Percentiles rank a stretch among this genome's conserved stretches.
Conservation (phyloP, 2,113 vertebrate genomes). For the Buteo buteo region DNA sequence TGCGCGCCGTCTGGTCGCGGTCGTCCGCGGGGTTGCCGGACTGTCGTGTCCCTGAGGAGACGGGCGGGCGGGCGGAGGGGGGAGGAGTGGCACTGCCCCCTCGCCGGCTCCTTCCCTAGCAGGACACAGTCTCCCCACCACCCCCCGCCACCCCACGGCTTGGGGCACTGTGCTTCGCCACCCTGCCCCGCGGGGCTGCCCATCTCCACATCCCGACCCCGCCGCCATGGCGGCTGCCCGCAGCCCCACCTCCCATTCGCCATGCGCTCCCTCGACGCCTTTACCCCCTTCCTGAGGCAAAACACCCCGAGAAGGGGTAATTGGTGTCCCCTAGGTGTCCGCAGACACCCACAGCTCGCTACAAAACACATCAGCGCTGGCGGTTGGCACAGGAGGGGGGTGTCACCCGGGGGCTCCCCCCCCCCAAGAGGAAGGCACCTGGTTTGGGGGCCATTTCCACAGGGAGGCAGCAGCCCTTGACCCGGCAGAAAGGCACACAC, state of each 20-base stretch:
- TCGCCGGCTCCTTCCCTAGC: too few relatives aligned
- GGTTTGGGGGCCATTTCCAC: neutral
- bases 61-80: too few relatives aligned
- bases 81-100: too few relatives aligned
- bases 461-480: neutral
- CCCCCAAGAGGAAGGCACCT: fast-evolving
- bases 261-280: neutral
- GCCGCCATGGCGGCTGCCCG: neutral
- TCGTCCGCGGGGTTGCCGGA: too few relatives aligned
- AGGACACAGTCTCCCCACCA: too few relatives aligned
- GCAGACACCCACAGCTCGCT: fast-evolving
- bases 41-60: too few relatives aligned
- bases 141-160: too few relatives aligned
- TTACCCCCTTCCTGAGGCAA: neutral
- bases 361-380: too few relatives aligned
- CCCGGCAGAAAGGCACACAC: neutral
- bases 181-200: too few relatives aligned
- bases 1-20: too few relatives aligned
- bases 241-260: neutral
- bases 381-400: neutral
- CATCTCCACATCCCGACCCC: neutral
- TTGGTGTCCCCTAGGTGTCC: fast-evolving
- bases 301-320: fast-evolving
- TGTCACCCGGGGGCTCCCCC: fast-evolving
- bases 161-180: too few relatives aligned